Evolutionary conservation across 2,113 vertebrate species (phyloP).

Genomic region (Cranoglanis bouderius): DNA sequence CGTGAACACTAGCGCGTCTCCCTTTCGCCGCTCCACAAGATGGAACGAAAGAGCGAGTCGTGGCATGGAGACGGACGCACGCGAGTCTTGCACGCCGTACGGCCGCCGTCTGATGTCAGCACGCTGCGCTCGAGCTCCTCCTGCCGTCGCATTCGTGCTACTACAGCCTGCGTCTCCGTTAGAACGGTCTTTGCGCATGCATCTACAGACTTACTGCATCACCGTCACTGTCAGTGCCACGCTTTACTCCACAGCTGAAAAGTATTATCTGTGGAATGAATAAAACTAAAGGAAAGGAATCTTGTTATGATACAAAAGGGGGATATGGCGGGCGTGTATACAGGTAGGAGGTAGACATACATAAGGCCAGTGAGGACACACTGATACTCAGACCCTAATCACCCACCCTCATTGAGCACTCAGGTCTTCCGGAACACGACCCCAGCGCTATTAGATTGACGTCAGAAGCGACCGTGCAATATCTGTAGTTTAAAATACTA

Average conservation of each 20-base stretch:
- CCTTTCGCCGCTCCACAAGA: slow-evolving; percentile 68
- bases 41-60: slow-evolving; percentile 77
- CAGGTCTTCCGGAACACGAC: slow-evolving; percentile 1
- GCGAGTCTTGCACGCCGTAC: slow-evolving; percentile 68
- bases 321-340: not conserved
- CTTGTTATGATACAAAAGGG: not conserved
- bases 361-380: not conserved
- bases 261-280: not conserved
- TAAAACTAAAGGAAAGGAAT: not conserved
- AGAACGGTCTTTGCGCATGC: slow-evolving; percentile 1
- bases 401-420: not conserved
- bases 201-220: slow-evolving; percentile 12
- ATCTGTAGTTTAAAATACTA: not conserved
- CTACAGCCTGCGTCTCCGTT: slow-evolving; percentile 54
- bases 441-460: slow-evolving; percentile 33
- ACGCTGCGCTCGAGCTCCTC: slow-evolving; percentile 65
- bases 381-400: slow-evolving; percentile 7
- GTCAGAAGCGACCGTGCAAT: slow-evolving; percentile 9
- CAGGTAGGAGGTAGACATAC: not conserved
- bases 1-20: slow-evolving; percentile 58
- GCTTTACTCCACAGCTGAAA: not conserved
- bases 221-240: not conserved
- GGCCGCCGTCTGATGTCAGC: slow-evolving; percentile 76
- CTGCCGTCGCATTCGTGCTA: slow-evolving; percentile 28
- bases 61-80: slow-evolving; percentile 74